phyloP scores from a whole-genome alignment of 30 jellyfish, hydroid and myxozoan species.

The Catostylus mosaicus region DNA sequence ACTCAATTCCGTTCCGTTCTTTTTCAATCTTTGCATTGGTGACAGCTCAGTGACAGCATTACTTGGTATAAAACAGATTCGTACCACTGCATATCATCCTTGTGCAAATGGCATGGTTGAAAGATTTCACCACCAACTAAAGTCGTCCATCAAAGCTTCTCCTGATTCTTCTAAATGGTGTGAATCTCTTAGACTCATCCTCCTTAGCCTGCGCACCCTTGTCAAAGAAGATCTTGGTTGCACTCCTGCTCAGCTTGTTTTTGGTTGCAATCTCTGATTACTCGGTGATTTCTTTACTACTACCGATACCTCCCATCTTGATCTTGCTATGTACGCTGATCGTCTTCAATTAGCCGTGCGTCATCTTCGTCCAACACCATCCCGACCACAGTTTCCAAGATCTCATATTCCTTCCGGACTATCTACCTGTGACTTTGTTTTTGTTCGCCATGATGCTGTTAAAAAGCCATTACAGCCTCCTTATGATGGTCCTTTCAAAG shows the following conservation, averaged over 20 bases:
- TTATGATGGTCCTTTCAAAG: not conserved
- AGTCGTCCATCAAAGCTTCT: slow-evolving; percentile 7
- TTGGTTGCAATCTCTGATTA: not conserved
- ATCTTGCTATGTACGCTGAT: not conserved
- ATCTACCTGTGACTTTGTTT: no score
- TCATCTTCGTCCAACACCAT: not conserved
- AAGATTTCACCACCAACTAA: slow-evolving; percentile 25
- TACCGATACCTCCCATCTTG: not conserved
- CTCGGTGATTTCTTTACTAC: not conserved
- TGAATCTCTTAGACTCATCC: slow-evolving; percentile 22
- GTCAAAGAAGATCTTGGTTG: slow-evolving; percentile 11
- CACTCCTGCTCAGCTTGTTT: slow-evolving; percentile 37
- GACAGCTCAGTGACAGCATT: not conserved
- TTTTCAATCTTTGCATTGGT: not conserved
- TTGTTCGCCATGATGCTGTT: no score
- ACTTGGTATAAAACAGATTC: not conserved
- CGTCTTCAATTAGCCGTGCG: not conserved
- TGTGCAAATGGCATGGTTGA: slow-evolving; percentile 31
- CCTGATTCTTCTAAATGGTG: slow-evolving; percentile 16
- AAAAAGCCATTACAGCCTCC: not conserved
- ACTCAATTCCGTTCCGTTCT: slow-evolving; percentile 9
- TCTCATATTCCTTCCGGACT: not conserved
- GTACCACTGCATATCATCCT: slow-evolving; percentile 44
- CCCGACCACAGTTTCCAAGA: not conserved
- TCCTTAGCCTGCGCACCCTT: not conserved